Evolutionary conservation across 1,140 invertebrate genomes (phyloP).

Genomic region (Mamestra configurata): DNA sequence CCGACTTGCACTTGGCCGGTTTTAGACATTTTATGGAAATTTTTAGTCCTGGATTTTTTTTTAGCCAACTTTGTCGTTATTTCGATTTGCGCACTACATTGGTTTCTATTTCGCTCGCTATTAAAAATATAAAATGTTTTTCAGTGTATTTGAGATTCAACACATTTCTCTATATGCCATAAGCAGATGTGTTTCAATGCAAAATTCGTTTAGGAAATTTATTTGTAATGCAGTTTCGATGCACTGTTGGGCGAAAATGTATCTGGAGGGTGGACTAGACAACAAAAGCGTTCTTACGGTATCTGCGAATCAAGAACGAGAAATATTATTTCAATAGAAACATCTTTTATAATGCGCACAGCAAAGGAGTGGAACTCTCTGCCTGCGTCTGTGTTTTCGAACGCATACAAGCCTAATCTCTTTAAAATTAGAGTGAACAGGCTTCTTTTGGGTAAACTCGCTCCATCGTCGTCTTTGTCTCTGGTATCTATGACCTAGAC

Average conservation of each 20-base stretch:
- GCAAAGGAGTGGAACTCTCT: too few species aligned
- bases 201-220: neutral
- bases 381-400: too few species aligned
- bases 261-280: neutral
- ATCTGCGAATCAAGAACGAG: neutral
- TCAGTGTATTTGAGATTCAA: neutral
- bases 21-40: too few species aligned
- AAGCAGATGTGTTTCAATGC: neutral
- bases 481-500: too few species aligned
- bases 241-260: neutral
- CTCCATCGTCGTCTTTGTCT: too few species aligned
- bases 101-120: neutral
- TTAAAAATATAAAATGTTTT: neutral
- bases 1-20: too few species aligned
- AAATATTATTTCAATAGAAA: too few species aligned
- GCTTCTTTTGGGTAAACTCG: too few species aligned
- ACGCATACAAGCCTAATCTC: too few species aligned
- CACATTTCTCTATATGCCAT: neutral
- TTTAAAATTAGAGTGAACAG: too few species aligned
- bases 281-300: constrained; percentile 6
- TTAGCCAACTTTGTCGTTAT: neutral
- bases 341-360: too few species aligned
- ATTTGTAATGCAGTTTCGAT: neutral
- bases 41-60: too few species aligned
- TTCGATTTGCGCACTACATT: neutral